Conservation (phyloP, 2,888 invertebrate genomes). For the Macaria notata region DNA sequence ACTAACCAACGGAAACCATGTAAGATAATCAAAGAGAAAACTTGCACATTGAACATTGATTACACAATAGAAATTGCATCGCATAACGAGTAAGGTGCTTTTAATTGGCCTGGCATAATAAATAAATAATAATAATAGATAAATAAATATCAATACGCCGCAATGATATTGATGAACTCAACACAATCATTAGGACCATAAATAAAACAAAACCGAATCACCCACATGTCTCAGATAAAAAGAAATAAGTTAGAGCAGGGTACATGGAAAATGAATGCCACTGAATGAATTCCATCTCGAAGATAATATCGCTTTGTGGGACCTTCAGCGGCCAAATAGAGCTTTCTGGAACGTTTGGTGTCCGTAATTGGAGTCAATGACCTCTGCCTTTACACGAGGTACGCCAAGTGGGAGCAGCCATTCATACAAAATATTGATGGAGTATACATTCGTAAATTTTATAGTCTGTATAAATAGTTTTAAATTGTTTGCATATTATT, state of each 20-base stretch:
- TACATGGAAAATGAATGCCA: slow-evolving; percentile 35
- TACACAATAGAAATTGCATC: no score
- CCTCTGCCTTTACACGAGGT: slow-evolving; percentile 11
- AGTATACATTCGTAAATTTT: no score
- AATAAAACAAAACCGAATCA: slow-evolving; percentile 22
- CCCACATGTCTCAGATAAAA: slow-evolving; percentile 28
- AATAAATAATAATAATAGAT: no score
- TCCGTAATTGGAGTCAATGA: slow-evolving; percentile 33
- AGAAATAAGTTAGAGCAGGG: slow-evolving; percentile 32
- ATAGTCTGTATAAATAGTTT: no score
- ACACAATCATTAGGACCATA: slow-evolving; percentile 33
- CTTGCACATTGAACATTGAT: no score
- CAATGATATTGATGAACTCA: slow-evolving; percentile 29
- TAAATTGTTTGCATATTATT: neutral
- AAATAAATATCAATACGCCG: neutral
- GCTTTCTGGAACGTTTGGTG: slow-evolving; percentile 23
- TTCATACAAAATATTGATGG: slow-evolving; percentile 2
- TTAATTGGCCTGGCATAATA: no score
- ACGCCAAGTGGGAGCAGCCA: neutral
- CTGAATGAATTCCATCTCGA: slow-evolving; percentile 29
- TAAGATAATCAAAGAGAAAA: no score
- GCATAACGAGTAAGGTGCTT: no score
- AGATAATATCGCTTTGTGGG: slow-evolving; percentile 31
- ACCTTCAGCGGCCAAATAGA: slow-evolving; percentile 20
- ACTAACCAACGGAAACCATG: no score